These are phyloP conservation scores for Microchirus variegatus DNA, from an alignment of 2,797 vertebrate genomes.

Conservation along the genomic window DNA sequence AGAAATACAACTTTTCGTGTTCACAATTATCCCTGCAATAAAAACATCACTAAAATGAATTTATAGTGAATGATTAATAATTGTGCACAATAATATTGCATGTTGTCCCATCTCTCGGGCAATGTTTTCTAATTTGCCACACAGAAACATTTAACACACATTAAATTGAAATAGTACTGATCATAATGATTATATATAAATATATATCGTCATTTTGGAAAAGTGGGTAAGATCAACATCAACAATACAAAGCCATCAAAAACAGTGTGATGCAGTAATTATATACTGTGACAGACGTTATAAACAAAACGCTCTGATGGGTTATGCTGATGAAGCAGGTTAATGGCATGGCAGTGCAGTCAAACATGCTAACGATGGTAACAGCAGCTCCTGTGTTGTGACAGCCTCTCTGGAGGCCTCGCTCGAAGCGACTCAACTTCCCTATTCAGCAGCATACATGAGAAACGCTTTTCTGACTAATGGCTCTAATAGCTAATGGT, in stretches of 20 bases:
- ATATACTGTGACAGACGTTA: background rate
- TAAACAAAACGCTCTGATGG: slow-evolving; percentile 28
- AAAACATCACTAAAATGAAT: no score
- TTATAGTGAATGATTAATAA: no score
- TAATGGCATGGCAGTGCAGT: background rate
- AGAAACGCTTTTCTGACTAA: slow-evolving; percentile 33
- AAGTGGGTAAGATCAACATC: background rate
- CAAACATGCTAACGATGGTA: slow-evolving; percentile 25
- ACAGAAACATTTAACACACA: background rate
- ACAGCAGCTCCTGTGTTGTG: slow-evolving; percentile 60
- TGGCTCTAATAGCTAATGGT: slow-evolving; percentile 29
- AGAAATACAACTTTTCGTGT: no score
- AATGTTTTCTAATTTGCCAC: background rate
- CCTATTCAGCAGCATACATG: slow-evolving; percentile 55
- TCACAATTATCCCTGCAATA: no score
- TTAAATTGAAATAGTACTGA: background rate
- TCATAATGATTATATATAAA: no score
- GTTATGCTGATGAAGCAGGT: slow-evolving; percentile 51
- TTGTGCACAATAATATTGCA: no score
- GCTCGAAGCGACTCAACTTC: slow-evolving; percentile 62
- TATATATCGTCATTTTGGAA: background rate
- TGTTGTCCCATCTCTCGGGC: no score
- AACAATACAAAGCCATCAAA: background rate
- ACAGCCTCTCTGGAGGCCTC: slow-evolving; percentile 50
- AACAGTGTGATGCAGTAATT: background rate